phyloP scores from a whole-genome alignment of 2,797 vertebrate species.

The Myotis daubentonii region DNA sequence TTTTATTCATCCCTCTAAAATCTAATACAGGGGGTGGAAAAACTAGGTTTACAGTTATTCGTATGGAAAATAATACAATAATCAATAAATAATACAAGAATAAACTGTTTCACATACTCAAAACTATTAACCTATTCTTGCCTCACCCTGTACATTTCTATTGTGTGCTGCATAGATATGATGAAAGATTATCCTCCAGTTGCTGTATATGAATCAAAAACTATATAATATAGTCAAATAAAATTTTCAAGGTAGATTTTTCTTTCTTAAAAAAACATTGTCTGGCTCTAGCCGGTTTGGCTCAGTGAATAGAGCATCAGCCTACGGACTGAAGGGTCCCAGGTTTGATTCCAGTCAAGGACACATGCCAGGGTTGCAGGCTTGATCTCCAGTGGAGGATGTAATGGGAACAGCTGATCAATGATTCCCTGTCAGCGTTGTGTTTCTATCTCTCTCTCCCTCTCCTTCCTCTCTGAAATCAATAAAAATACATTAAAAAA shows the following conservation, averaged over 20 bases:
- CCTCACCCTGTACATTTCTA: background rate
- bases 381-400: no score
- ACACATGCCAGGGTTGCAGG: no score
- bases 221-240: background rate
- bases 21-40: background rate
- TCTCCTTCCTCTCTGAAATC: no score
- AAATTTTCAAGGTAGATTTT: background rate
- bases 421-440: no score
- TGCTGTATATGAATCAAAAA: background rate
- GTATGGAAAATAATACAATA: background rate
- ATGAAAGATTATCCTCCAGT: background rate
- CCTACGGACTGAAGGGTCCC: no score
- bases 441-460: no score
- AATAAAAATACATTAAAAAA: background rate
- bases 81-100: background rate
- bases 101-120: background rate
- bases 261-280: constrained; percentile 41
- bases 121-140: background rate
- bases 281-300: background rate
- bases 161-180: background rate
- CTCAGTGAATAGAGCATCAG: no score
- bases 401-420: no score
- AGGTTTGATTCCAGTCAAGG: no score
- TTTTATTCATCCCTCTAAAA: constrained; percentile 45
- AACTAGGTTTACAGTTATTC: background rate